Evolutionary conservation across 2,113 vertebrate species (phyloP), one percentile per base, ranked within the genome.

Genomic region (Ciconia boyciana): DNA sequence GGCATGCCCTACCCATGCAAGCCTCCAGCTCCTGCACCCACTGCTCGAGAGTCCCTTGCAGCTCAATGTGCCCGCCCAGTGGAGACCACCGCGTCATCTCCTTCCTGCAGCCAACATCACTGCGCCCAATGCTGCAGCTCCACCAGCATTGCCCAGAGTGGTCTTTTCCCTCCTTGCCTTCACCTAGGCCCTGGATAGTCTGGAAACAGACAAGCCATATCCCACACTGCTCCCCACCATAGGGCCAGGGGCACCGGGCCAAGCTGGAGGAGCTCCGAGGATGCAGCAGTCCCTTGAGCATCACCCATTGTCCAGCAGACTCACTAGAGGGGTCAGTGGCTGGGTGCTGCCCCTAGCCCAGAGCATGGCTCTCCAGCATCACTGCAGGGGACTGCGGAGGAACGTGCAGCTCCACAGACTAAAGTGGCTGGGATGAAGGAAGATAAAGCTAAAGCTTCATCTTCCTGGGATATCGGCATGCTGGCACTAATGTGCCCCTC

Each of bases 271-370:
- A 68, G 62, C 48, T 54, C 79, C 80, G 55, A 26, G 76, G 39
- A 20, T 32, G 62, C 43, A 49, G 46, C 19, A 55, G 25, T 9
- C 5, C n/a, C 71, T 34, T 10, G 52, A 89, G 52, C 62, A 80
- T 48, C 4, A 12, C 24, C 46, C 54, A 1, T 1, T 41, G 22
- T 31, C 49, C 61, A 15, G 0, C 0, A 2, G n/a, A n/a, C 44
- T 65, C 24, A n/a, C 44, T 13, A 9, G 34, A 65, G 26, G 14
- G 28, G 43, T 28, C n/a, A 3, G 4, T 31, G n/a, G 10, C 29
- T n/a, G 22, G 1, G 2, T 16, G 58, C 68, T 83, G 77, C 11
- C 36, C 46, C n/a, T 2, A 11, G 52, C 7, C 7, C 7, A 2
- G 52, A 32, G 44, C 39, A 24, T 4, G 4, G 41, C n/a, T 65